phyloP scores from a whole-genome alignment of 2,113 vertebrate genomes.

The Galeopterus variegatus region DNA sequence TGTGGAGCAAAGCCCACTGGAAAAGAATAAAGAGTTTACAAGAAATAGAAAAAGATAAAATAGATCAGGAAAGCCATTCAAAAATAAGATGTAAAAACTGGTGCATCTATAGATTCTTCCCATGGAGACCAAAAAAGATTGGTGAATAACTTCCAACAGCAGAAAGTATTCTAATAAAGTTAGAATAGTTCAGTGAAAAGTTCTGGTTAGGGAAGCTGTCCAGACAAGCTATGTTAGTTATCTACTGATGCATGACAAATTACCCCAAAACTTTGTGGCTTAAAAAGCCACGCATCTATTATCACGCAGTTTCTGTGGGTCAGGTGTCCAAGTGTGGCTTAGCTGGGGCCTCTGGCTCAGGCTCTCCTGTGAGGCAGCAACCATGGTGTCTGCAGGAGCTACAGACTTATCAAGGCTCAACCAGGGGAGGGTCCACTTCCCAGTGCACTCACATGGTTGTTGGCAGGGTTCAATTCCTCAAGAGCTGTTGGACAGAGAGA shows the following conservation, averaged over 20 bases:
- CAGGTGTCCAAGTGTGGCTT: not conserved
- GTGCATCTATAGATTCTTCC: not conserved
- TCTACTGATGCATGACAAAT: not conserved
- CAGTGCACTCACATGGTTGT: not conserved
- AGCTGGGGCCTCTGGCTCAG: not conserved
- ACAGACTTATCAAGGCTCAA: not conserved
- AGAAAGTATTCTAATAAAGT: not conserved
- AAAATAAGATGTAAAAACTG: not conserved
- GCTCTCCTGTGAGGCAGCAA: not conserved
- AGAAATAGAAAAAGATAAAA: not conserved
- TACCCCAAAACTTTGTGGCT: not conserved
- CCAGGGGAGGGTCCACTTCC: not conserved
- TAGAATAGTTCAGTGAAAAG: not conserved
- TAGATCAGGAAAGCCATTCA: not conserved
- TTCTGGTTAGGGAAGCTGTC: not conserved
- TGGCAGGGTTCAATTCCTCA: not conserved
- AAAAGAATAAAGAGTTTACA: not conserved
- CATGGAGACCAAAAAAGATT: not conserved
- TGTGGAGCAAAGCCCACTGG: not conserved
- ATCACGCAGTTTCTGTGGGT: not conserved
- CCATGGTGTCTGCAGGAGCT: fast-evolving
- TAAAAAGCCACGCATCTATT: not conserved
- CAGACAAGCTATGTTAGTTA: not conserved
- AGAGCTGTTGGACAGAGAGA: not conserved
- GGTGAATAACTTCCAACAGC: not conserved